Percentiles rank a stretch among this genome's conserved stretches.
phyloP scores from a whole-genome alignment of 2,113 vertebrate species.

The Sterna hirundo region DNA sequence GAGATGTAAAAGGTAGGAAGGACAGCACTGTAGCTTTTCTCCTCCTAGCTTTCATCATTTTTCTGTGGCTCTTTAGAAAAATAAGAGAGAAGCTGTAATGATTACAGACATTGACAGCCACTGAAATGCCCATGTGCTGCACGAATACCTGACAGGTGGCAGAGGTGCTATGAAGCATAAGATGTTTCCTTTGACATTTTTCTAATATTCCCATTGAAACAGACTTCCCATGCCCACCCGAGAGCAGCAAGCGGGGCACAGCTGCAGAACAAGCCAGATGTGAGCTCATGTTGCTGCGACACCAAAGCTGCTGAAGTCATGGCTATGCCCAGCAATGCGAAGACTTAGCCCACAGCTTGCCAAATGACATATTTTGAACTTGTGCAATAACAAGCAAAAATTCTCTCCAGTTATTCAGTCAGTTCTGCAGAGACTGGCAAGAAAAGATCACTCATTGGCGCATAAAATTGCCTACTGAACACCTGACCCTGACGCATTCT shows the following conservation, averaged over 20 bases:
- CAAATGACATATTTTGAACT: fast-evolving
- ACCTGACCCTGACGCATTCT: neutral
- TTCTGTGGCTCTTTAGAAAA: neutral
- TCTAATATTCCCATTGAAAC: neutral
- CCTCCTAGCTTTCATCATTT: neutral
- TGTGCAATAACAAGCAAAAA: neutral
- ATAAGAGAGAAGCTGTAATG: neutral
- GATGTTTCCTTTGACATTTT: neutral
- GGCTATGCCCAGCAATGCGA: fast-evolving
- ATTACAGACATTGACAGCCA: fast-evolving
- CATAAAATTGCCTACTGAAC: fast-evolving
- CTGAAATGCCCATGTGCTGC: neutral
- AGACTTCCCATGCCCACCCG: neutral
- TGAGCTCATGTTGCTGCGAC: neutral
- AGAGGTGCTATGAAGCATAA: neutral
- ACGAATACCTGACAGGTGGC: neutral
- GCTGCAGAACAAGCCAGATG: neutral
- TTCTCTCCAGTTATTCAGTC: neutral
- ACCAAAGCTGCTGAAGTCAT: neutral
- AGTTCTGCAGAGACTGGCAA: neutral
- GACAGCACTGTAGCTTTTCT: neutral
- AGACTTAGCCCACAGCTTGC: neutral
- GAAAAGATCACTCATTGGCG: neutral
- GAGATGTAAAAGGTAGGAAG: neutral
- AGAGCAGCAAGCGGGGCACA: neutral